Conservation (phyloP, 2,888 invertebrate species). For the Catotricha subobsoleta region DNA sequence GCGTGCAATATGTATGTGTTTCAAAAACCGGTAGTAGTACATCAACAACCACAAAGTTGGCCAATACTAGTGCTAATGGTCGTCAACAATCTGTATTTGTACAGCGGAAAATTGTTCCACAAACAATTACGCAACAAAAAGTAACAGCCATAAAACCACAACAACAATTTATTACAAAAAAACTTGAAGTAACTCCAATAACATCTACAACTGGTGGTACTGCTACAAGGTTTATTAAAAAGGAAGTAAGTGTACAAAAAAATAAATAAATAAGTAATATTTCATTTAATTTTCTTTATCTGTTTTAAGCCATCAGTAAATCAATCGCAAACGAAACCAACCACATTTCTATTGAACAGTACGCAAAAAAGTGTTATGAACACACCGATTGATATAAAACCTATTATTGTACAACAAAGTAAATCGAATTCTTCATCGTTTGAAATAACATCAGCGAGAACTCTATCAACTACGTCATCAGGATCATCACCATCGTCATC, state of each 20-base stretch:
- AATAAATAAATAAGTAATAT: too few species aligned
- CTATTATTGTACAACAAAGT: background rate
- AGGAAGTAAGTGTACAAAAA: background rate
- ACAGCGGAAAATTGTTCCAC: background rate
- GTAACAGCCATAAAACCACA: background rate
- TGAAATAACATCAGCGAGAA: background rate
- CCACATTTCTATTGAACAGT: slow-evolving; percentile 1
- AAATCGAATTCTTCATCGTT: too few species aligned
- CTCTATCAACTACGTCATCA: background rate
- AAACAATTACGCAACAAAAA: background rate
- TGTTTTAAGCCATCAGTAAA: too few species aligned
- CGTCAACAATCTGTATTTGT: background rate
- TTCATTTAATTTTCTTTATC: too few species aligned
- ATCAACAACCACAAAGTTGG: background rate
- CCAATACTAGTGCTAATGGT: background rate
- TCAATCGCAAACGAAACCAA: background rate
- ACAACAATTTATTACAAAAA: slow-evolving; percentile 1
- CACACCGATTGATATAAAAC: slow-evolving; percentile 4
- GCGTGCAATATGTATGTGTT: slow-evolving; percentile 48
- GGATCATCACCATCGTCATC: background rate
- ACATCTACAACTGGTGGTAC: background rate
- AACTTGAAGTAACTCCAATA: slow-evolving; percentile 1
- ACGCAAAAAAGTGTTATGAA: slow-evolving; percentile 1
- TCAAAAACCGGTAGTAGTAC: slow-evolving; percentile 14
- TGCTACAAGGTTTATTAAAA: background rate